Evolutionary conservation across 2,888 invertebrate species (phyloP).

Genomic region (Mesodorylaimus sp.): DNA sequence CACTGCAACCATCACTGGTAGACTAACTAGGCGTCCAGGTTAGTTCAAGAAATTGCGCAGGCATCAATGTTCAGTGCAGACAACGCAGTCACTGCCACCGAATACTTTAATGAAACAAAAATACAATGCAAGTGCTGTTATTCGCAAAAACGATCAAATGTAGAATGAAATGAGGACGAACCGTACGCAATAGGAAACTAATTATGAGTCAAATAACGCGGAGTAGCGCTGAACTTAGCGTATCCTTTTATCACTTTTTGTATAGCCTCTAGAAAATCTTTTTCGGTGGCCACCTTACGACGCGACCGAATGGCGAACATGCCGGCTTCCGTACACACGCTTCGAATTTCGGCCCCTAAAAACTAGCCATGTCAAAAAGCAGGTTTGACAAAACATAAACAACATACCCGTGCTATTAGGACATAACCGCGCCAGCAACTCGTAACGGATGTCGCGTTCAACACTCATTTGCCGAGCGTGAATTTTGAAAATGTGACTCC

Average conservation of each 20-base stretch:
- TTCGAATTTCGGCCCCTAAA: conserved; percentile 51
- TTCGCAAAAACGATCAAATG: no score
- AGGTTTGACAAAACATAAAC: neutral
- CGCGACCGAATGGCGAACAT: conserved; percentile 98
- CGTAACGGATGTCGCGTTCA: conserved; percentile 90
- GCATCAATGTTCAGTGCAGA: no score
- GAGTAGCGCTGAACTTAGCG: conserved; percentile 41
- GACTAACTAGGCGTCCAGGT: no score
- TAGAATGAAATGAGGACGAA: no score
- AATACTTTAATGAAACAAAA: no score
- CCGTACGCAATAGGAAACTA: conserved; percentile 18
- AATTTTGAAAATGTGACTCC: conserved; percentile 94
- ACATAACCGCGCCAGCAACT: conserved; percentile 79
- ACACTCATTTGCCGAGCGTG: conserved; percentile 98
- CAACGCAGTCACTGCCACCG: no score
- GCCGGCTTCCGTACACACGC: conserved; percentile 95
- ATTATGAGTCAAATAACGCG: conserved; percentile 41
- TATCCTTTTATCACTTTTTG: conserved; percentile 56
- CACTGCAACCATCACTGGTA: no score
- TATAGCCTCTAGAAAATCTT: conserved; percentile 96
- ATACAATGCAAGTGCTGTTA: no score
- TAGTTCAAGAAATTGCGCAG: no score
- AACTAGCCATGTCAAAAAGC: conserved; percentile 5
- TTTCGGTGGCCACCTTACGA: conserved; percentile 95
- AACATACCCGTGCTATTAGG: conserved; percentile 75